Percentiles rank a stretch among this genome's conserved stretches.
These are phyloP conservation scores for Psettodes erumei DNA, from an alignment of 2,113 vertebrate genomes.

Conservation along the genomic window DNA sequence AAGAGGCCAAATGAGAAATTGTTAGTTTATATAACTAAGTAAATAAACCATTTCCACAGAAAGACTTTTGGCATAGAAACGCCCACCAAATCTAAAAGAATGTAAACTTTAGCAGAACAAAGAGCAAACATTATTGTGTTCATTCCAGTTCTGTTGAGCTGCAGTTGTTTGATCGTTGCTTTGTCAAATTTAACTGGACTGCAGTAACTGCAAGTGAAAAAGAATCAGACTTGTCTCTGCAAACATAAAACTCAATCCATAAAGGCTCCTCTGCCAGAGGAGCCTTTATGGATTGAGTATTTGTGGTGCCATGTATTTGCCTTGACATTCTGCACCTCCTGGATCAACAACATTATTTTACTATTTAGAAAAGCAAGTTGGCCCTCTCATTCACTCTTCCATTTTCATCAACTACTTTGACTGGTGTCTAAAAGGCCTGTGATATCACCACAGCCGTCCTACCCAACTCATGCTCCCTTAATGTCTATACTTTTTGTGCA, in stretches of 20 bases:
- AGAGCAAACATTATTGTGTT: neutral
- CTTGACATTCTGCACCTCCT: neutral
- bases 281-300: too few relatives aligned
- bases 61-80: neutral
- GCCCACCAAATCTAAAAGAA: neutral
- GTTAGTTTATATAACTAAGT: neutral
- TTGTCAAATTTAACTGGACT: neutral
- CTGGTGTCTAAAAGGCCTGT: neutral
- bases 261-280: neutral
- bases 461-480: neutral
- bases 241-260: neutral
- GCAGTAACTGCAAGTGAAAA: neutral
- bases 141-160: neutral
- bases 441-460: neutral
- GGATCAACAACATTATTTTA: conserved; percentile 7
- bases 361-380: neutral
- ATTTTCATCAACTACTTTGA: neutral
- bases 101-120: neutral
- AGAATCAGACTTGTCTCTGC: neutral
- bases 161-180: neutral
- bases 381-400: neutral
- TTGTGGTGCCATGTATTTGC: neutral
- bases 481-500: neutral
- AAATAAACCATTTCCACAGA: neutral
- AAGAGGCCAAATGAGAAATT: neutral